phyloP scores from a whole-genome alignment of 2,797 vertebrate genomes.

The Potorous gilbertii region DNA sequence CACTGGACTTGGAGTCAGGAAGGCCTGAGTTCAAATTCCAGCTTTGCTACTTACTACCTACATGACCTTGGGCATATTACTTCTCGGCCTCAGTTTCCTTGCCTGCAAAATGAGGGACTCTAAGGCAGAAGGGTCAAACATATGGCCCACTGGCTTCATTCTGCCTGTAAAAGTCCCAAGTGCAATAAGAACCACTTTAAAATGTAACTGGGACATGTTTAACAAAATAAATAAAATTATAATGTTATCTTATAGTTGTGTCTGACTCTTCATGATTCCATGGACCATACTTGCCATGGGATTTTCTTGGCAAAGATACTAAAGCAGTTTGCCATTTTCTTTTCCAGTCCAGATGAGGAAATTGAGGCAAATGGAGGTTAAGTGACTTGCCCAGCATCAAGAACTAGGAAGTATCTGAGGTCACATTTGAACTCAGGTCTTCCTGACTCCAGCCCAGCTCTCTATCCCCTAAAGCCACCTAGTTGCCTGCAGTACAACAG shows the following conservation, averaged over 20 bases:
- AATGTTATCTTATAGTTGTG: background rate
- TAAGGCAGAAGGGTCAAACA: background rate
- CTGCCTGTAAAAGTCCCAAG: background rate
- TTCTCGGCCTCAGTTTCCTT: background rate
- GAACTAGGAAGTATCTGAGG: background rate
- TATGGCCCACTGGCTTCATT: background rate
- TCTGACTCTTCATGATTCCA: background rate
- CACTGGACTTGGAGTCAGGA: background rate
- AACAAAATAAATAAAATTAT: background rate
- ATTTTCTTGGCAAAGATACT: background rate
- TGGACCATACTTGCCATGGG: background rate
- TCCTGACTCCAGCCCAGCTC: background rate
- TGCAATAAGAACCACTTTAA: background rate
- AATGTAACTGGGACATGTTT: background rate
- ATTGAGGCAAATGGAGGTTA: background rate
- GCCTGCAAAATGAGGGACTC: background rate
- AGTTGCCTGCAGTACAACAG: background rate
- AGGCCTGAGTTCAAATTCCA: background rate
- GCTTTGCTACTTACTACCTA: background rate
- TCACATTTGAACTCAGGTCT: background rate
- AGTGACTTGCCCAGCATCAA: background rate
- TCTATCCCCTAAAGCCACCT: background rate
- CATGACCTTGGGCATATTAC: background rate
- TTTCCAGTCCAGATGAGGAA: background rate
- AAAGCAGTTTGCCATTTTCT: background rate